phyloP scores from a whole-genome alignment of 2,113 vertebrate genomes.

The Phycodurus eques region DNA sequence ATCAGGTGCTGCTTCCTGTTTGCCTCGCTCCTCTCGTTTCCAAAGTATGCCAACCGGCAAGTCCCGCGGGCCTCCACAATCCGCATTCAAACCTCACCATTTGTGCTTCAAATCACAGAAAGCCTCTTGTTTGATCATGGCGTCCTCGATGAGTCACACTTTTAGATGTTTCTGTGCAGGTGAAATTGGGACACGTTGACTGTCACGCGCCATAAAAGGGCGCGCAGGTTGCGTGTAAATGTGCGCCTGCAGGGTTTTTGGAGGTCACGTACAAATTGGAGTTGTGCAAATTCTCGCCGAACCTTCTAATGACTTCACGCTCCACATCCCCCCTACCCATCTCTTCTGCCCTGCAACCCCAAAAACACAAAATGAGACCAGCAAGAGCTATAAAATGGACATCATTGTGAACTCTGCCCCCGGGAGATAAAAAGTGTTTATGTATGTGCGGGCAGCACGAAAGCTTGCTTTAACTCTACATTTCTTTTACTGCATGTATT shows the following conservation, averaged over 20 bases:
- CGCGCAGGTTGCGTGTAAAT: not conserved
- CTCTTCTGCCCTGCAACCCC: not conserved
- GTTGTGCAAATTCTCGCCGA: not conserved
- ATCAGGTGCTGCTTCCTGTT: not conserved
- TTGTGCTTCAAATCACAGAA: not conserved
- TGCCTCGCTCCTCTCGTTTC: not conserved
- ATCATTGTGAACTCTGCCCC: not conserved
- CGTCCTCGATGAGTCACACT: not conserved
- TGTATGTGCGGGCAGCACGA: not conserved
- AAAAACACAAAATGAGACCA: not conserved
- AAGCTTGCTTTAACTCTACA: not conserved
- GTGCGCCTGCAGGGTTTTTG: not conserved
- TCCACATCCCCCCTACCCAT: not conserved
- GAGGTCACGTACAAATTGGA: constrained; percentile 2
- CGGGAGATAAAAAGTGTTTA: not conserved
- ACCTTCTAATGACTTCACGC: not conserved
- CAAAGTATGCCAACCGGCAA: not conserved
- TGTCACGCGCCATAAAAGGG: not conserved
- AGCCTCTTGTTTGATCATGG: not conserved
- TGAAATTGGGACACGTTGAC: not conserved
- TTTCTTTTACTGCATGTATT: not conserved
- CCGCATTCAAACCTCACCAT: not conserved
- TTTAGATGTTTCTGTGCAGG: not conserved
- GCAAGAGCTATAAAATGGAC: not conserved
- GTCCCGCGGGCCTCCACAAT: not conserved